Evolutionary conservation across 2,113 vertebrate genomes (phyloP).

Genomic region (Mus pahari): DNA sequence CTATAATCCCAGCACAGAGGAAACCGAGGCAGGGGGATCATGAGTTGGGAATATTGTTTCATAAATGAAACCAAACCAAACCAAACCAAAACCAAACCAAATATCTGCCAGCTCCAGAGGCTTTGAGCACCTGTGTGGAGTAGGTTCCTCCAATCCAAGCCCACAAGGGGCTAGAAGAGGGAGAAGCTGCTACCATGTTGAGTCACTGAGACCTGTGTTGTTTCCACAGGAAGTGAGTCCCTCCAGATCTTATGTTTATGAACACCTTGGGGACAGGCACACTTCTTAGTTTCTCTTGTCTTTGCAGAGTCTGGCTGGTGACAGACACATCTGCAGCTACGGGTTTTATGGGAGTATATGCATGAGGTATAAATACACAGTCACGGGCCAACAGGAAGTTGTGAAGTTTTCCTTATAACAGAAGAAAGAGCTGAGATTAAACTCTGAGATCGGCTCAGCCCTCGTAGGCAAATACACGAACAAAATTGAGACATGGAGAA

Average conservation of each 20-base stretch:
- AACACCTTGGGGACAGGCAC: not conserved
- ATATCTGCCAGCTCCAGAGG: not conserved
- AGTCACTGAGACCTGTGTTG: not conserved
- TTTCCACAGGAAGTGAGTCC: not conserved
- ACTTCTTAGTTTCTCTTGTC: not conserved
- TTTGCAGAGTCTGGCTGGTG: not conserved
- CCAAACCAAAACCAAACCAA: not conserved
- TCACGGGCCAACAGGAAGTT: not conserved
- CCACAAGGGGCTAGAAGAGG: fast-evolving
- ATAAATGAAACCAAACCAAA: not conserved
- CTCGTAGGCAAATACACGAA: not conserved
- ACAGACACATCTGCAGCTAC: not conserved
- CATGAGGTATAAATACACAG: not conserved
- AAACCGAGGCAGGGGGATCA: not conserved
- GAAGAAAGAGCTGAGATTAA: not conserved
- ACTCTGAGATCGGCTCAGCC: not conserved
- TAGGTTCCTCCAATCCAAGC: too few relatives aligned
- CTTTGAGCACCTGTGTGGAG: not conserved
- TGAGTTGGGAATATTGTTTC: not conserved
- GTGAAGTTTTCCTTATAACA: not conserved
- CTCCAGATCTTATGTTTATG: not conserved
- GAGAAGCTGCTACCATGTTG: not conserved
- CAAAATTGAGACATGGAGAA: not conserved
- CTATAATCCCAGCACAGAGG: not conserved
- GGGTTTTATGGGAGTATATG: not conserved